Conservation (phyloP, 2,888 invertebrate genomes). For the Spodoptera exigua region DNA sequence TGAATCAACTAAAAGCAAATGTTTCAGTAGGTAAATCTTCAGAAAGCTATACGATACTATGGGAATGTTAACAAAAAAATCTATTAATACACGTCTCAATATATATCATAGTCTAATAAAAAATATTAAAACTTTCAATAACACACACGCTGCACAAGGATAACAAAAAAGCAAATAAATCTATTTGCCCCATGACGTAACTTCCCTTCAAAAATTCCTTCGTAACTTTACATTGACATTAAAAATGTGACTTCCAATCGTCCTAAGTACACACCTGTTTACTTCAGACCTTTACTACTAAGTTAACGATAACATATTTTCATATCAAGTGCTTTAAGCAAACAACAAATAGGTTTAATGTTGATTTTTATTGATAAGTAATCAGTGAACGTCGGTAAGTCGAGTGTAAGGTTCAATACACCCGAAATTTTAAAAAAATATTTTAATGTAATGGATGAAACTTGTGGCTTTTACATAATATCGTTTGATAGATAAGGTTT, state of each 20-base stretch:
- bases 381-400: conserved; percentile 67
- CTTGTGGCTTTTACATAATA: conserved; percentile 31
- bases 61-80: too few relatives aligned
- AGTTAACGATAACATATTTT: conserved; percentile 70
- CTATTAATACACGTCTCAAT: too few relatives aligned
- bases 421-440: conserved; percentile 75
- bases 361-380: conserved; percentile 85
- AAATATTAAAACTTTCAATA: too few relatives aligned
- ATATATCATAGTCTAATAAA: too few relatives aligned
- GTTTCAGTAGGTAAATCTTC: too few relatives aligned
- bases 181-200: conserved; percentile 9
- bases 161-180: too few relatives aligned
- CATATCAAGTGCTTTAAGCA: conserved; percentile 84
- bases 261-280: conserved; percentile 79
- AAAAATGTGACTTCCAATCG: conserved; percentile 61
- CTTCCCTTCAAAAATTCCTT: conserved; percentile 1
- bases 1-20: too few relatives aligned
- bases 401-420: conserved; percentile 75
- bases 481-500: background rate
- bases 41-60: too few relatives aligned
- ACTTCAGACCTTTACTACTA: conserved; percentile 65
- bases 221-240: conserved; percentile 57
- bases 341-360: conserved; percentile 75
- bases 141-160: too few relatives aligned
- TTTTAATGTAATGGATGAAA: conserved; percentile 69